Evolutionary conservation across 53 echinoderm and acorn worm species (phyloP).

Genomic region (Hippasteria phrygiana): DNA sequence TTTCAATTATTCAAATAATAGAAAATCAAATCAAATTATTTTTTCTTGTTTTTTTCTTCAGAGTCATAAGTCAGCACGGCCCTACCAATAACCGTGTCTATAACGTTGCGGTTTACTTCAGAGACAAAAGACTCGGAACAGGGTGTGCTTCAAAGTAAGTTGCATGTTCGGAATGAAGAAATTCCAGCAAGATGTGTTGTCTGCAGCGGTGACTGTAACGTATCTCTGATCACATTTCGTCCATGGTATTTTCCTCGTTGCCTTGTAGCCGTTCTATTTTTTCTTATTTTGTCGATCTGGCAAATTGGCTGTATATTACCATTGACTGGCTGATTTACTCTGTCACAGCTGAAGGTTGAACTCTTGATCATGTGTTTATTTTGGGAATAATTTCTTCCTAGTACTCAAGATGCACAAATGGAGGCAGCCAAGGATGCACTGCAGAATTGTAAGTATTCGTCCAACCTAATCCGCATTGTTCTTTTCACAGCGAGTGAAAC

Average conservation of each 20-base stretch:
- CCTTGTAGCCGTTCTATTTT: too few relatives aligned
- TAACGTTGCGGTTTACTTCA: slow-evolving; percentile 96
- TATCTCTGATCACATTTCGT: too few relatives aligned
- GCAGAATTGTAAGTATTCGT: slow-evolving; percentile 68
- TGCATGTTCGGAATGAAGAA: background rate
- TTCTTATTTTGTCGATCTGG: too few relatives aligned
- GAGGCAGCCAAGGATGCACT: slow-evolving; percentile 86
- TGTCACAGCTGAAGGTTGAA: too few relatives aligned
- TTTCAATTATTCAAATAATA: too few relatives aligned
- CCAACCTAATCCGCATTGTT: background rate
- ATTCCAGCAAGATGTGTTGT: too few relatives aligned
- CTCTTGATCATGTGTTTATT: background rate
- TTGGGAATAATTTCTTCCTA: slow-evolving; percentile 26
- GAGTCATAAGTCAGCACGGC: slow-evolving; percentile 82
- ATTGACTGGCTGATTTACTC: too few relatives aligned
- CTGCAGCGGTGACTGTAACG: too few relatives aligned
- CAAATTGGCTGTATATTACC: too few relatives aligned
- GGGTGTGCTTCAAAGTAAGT: slow-evolving; percentile 84
- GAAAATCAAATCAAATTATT: too few relatives aligned
- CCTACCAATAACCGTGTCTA: slow-evolving; percentile 89
- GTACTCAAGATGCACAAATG: slow-evolving; percentile 88
- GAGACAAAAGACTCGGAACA: slow-evolving; percentile 75
- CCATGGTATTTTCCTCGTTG: too few relatives aligned
- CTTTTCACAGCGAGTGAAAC: background rate
- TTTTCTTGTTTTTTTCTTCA: slow-evolving; percentile 34